Evolutionary conservation across 2,888 invertebrate genomes (phyloP).

Genomic region (Eubasilissa splendida): DNA sequence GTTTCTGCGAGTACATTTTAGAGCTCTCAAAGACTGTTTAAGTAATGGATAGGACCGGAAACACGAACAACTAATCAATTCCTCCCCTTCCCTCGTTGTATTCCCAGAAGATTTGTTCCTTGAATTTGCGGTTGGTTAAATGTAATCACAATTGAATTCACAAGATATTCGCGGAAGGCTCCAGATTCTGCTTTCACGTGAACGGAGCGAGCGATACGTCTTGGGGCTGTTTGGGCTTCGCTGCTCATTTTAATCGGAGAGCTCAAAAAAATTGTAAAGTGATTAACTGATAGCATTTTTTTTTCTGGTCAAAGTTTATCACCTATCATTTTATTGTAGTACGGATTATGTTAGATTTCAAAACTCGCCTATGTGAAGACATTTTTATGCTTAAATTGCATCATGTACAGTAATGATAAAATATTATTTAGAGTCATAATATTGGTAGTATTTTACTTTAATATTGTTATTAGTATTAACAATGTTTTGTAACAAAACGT

Average conservation of each 20-base stretch:
- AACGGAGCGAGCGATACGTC: slow-evolving; percentile 35
- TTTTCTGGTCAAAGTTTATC: no score
- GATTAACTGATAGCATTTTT: background rate
- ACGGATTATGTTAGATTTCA: no score
- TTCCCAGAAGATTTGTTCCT: slow-evolving; percentile 58
- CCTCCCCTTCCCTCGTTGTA: slow-evolving; percentile 52
- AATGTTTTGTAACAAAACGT: no score
- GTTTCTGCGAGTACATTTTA: slow-evolving; percentile 18
- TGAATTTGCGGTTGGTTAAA: slow-evolving; percentile 59
- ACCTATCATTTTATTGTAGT: no score
- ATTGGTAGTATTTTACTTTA: no score
- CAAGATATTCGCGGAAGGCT: slow-evolving; percentile 54
- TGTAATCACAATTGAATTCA: slow-evolving; percentile 59
- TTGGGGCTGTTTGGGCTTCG: background rate
- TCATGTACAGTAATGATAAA: no score
- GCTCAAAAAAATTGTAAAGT: background rate
- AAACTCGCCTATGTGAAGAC: no score
- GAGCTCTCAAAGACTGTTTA: slow-evolving; percentile 55
- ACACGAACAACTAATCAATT: slow-evolving; percentile 58
- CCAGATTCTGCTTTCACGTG: slow-evolving; percentile 46
- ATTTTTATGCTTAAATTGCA: no score
- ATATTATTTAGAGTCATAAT: no score
- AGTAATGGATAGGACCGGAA: slow-evolving; percentile 57
- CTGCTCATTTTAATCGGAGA: slow-evolving; percentile 13
- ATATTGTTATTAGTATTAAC: no score